A percentile compares a stretch with the other conserved stretches of the same genome.
These are phyloP conservation scores for Brachionus plicatilis DNA, from an alignment of 1,140 invertebrate species.

Conservation along the genomic window DNA sequence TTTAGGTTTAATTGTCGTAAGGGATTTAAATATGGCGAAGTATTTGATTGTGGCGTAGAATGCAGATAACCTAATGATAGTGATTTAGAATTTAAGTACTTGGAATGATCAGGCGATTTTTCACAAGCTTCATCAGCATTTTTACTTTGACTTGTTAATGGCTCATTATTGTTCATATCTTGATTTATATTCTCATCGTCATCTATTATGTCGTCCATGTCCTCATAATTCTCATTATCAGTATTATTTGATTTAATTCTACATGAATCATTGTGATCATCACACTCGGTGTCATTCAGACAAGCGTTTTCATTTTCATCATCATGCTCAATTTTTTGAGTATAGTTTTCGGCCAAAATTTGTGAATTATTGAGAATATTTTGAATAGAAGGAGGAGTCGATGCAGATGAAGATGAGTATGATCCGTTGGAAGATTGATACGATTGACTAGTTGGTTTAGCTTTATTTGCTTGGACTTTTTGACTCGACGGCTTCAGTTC, in stretches of 20 bases:
- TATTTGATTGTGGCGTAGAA: neutral
- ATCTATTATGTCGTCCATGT: neutral
- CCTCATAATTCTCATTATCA: neutral
- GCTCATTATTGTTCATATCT: neutral
- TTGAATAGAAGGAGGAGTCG: neutral
- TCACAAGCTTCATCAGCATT: neutral
- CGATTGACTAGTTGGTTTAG: neutral
- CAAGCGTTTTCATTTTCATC: neutral
- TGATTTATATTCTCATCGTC: neutral
- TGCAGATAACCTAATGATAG: neutral
- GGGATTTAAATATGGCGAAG: neutral
- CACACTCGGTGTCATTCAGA: neutral
- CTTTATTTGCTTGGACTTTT: neutral
- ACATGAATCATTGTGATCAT: neutral
- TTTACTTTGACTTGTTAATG: neutral
- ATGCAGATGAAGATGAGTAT: neutral
- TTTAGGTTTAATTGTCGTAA: neutral
- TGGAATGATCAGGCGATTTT: neutral
- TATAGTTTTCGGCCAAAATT: neutral
- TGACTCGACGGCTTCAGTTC: neutral
- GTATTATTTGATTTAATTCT: neutral
- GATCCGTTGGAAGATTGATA: neutral
- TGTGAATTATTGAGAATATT: neutral
- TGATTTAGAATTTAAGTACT: neutral
- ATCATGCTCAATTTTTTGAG: neutral